Percentiles rank a stretch among this genome's conserved stretches.
phyloP scores from a whole-genome alignment of 2,113 vertebrate genomes.

The Emydocephalus ijimae region DNA sequence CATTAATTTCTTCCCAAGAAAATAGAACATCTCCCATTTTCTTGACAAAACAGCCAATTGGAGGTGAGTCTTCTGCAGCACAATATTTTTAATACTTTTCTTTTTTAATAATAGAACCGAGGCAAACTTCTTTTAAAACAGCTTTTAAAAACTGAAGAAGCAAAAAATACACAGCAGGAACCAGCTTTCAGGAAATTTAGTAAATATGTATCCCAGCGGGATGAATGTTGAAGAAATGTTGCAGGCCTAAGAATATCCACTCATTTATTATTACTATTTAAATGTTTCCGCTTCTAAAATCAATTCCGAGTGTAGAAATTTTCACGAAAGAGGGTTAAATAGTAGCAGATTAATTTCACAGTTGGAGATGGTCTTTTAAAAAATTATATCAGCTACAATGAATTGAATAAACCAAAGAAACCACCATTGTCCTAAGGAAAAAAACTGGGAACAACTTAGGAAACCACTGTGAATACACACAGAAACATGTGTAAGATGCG shows the following conservation, averaged over 20 bases:
- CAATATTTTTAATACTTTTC: constrained; percentile 51
- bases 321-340: not conserved
- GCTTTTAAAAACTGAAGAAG: constrained; percentile 28
- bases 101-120: not conserved
- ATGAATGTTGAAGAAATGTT: not conserved
- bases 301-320: not conserved
- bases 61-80: constrained; percentile 41
- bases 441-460: not conserved
- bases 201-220: not conserved
- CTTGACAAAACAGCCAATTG: constrained; percentile 32
- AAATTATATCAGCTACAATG: not conserved
- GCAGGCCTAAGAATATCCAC: not conserved
- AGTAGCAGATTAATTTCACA: not conserved
- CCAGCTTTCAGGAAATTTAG: not conserved
- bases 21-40: constrained; percentile 45
- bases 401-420: not conserved
- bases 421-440: not conserved
- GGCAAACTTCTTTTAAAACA: not conserved
- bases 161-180: constrained; percentile 7
- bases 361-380: not conserved
- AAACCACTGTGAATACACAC: not conserved
- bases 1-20: constrained; percentile 46
- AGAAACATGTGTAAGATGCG: not conserved
- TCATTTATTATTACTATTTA: not conserved
- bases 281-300: not conserved